phyloP scores from a whole-genome alignment of 2,113 vertebrate species.

The Muntiacus reevesi region DNA sequence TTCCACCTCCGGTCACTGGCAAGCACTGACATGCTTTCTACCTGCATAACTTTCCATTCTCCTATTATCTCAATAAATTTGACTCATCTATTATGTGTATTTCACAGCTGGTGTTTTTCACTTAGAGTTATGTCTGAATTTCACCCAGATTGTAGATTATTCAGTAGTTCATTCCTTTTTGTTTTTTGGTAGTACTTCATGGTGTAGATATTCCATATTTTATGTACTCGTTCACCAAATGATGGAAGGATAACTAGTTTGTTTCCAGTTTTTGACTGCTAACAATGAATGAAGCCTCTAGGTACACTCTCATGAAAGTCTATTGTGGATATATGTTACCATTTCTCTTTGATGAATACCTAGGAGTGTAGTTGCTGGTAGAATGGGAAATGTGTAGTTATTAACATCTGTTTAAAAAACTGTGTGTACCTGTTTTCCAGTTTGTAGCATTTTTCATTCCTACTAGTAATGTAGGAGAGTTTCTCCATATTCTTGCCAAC shows the following conservation, averaged over 20 bases:
- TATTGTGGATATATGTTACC: neutral
- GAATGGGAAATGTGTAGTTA: neutral
- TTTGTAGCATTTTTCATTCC: neutral
- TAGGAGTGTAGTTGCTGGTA: neutral
- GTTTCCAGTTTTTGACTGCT: neutral
- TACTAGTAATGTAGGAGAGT: neutral
- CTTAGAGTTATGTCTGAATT: neutral
- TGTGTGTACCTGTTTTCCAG: neutral
- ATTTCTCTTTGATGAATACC: neutral
- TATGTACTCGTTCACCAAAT: neutral
- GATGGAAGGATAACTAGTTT: neutral
- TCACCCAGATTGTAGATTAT: neutral
- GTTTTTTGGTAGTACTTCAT: neutral
- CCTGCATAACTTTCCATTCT: neutral
- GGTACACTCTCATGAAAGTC: neutral
- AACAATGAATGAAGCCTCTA: neutral
- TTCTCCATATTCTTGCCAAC: neutral
- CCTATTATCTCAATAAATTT: neutral
- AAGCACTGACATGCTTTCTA: neutral
- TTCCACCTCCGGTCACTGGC: neutral
- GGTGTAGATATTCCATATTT: neutral
- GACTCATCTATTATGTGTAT: neutral
- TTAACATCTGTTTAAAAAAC: neutral
- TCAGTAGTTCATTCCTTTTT: neutral
- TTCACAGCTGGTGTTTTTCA: neutral